Conservation (phyloP, 30 jellyfish, hydroid and myxozoan genomes). For the Aurelia sp. region DNA sequence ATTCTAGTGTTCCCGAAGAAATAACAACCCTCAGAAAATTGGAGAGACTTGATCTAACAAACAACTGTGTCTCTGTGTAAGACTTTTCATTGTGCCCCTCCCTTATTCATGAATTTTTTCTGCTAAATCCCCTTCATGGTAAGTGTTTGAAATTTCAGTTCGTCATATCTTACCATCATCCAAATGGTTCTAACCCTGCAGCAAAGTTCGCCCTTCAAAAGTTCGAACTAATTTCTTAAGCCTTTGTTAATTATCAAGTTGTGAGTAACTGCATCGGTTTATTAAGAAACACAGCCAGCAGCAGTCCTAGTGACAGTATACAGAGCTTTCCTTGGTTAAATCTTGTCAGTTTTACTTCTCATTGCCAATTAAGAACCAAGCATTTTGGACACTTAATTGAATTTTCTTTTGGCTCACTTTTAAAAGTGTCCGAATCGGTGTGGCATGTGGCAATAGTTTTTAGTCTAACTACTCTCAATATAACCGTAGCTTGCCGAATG, state of each 20-base stretch:
- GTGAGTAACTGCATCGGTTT: too few species aligned
- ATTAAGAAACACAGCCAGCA: not conserved
- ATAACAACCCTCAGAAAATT: constrained; percentile 24
- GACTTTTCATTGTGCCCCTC: not conserved
- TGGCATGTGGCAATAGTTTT: not conserved
- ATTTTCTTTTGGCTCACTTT: not conserved
- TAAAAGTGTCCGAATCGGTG: not conserved
- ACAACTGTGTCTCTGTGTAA: constrained; percentile 66
- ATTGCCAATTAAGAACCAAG: not conserved
- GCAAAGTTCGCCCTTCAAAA: too few species aligned
- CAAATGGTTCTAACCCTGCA: too few species aligned
- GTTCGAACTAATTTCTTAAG: too few species aligned
- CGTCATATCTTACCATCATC: too few species aligned
- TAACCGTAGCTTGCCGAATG: constrained; percentile 52
- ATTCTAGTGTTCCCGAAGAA: constrained; percentile 71
- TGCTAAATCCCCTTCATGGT: not conserved
- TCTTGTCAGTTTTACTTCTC: not conserved
- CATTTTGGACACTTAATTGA: not conserved
- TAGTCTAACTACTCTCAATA: not conserved
- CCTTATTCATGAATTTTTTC: too few species aligned
- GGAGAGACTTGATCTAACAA: constrained; percentile 80
- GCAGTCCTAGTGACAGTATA: not conserved
- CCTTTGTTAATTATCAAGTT: too few species aligned
- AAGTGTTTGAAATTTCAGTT: not conserved
- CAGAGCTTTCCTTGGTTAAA: not conserved